Evolutionary conservation across 2,797 vertebrate genomes (phyloP).

Genomic region (Phoeniculus purpureus): DNA sequence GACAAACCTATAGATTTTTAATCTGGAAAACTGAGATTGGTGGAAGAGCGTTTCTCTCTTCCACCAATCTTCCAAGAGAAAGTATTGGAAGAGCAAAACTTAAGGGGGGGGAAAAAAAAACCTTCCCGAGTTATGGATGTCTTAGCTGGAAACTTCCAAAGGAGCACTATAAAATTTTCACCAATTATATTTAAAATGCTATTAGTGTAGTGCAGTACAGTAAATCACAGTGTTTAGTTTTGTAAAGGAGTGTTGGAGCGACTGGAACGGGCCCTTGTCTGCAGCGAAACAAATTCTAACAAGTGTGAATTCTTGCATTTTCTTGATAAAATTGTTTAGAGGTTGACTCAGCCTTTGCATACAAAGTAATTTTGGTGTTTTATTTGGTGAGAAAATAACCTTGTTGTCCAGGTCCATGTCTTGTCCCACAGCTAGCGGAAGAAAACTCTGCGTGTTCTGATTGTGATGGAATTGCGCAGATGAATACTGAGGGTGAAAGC

Average conservation of each 20-base stretch:
- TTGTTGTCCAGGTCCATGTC: background rate
- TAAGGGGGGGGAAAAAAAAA: background rate
- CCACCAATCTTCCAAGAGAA: too few species aligned
- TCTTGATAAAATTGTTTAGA: background rate
- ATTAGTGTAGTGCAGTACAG: background rate
- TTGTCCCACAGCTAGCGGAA: background rate
- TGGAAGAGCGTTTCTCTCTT: background rate
- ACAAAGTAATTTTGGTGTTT: background rate
- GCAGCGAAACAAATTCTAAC: background rate
- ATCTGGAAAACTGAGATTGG: background rate
- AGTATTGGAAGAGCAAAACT: background rate
- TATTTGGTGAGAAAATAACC: background rate
- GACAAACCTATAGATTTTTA: background rate
- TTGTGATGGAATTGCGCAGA: background rate
- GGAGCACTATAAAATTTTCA: background rate
- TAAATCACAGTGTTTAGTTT: background rate
- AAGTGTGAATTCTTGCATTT: background rate
- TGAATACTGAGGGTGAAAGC: fast-evolving
- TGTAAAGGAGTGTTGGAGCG: background rate
- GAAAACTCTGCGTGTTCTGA: background rate
- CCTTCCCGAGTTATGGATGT: background rate
- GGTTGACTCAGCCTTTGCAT: background rate
- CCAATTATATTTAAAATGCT: background rate
- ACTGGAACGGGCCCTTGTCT: background rate
- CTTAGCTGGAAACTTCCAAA: background rate